Base-by-base conservation (phyloP, 2,888 invertebrate species). In the Conomelus anceps region DNA sequence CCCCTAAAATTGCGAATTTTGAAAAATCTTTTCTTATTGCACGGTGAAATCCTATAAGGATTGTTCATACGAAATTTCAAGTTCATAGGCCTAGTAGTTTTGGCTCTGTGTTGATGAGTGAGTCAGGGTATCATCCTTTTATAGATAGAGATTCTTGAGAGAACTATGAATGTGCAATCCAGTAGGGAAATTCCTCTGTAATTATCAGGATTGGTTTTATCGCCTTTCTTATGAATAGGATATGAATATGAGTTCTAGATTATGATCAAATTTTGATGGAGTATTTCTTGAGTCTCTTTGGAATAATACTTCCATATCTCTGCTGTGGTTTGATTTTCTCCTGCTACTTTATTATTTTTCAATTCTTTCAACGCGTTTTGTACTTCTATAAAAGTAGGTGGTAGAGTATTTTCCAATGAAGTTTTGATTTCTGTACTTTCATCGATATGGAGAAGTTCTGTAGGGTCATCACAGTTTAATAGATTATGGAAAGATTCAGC, bases 171-270 rank as follows among this genome's bases (percentile, higher is more conserved):
- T 7, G n/a, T 87, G 23, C 11, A 23, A 26, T 23, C 17, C 20
- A 87, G 22, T 26, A 87, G 26, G 87, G 87, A 24, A 20, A 87
- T 87, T 20, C 29, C 87, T 26, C 87, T 87, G 87, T 24, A 87
- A 22, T 87, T 87, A 26, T 87, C 29, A 22, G 22, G 26, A 6
- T 87, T 26, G 24, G 87, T 87, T 87, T 87, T 87, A 20, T 23
- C 9, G 7, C 26, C 29, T 87, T 87, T 87, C 24, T 23, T 87
- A 24, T 87, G 87, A 17, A 87, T n/a, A 9, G 23, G 87, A n/a
- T n/a, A n/a, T n/a, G n/a, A n/a, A n/a, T n/a, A n/a, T n/a, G n/a
- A n/a, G n/a, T n/a, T 22, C 20, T 85, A 22, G 22, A 22, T 85
- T 85, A 85, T 85, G 85, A 22, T 22, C 9, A 20, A 7, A 22